Conservation (phyloP, 53 echinoderm and acorn worm species). For the Mesocentrotus franciscanus region DNA sequence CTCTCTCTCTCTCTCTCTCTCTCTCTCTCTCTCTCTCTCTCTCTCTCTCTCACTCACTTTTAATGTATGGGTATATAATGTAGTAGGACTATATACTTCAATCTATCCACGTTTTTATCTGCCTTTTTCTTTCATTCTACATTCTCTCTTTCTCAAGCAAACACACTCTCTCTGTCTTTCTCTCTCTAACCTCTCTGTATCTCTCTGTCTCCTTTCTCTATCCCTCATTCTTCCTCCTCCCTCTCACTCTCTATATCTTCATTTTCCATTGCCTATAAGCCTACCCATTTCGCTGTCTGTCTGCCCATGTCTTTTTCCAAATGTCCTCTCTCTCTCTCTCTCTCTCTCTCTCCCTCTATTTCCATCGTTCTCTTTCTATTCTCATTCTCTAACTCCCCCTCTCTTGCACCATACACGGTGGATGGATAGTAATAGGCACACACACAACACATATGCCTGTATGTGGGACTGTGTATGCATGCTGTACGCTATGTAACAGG, state of each 20-base stretch:
- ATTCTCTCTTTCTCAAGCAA: not conserved
- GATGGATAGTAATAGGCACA: not conserved
- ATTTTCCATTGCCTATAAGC: not conserved
- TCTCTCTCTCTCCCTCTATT: not conserved
- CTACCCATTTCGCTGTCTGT: not conserved
- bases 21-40: not conserved
- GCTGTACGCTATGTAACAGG: not conserved
- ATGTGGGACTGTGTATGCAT: constrained; percentile 23
- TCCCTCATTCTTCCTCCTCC: not conserved
- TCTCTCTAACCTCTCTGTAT: not conserved
- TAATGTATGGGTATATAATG: no score
- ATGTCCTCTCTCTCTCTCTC: not conserved
- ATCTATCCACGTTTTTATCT: not conserved
- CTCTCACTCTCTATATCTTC: not conserved
- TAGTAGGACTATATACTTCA: no score
- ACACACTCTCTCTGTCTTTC: not conserved
- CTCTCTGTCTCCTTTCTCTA: not conserved
- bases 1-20: not conserved
- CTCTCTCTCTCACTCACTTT: not conserved
- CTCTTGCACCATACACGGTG: not conserved
- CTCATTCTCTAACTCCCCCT: not conserved
- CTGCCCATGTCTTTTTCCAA: not conserved
- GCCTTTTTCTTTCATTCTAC: not conserved
- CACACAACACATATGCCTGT: not conserved
- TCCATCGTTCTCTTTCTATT: no score